A percentile compares a stretch with the other conserved stretches of the same genome.
phyloP scores from a whole-genome alignment of 2,888 invertebrate genomes.

The Gastrophysa polygoni region DNA sequence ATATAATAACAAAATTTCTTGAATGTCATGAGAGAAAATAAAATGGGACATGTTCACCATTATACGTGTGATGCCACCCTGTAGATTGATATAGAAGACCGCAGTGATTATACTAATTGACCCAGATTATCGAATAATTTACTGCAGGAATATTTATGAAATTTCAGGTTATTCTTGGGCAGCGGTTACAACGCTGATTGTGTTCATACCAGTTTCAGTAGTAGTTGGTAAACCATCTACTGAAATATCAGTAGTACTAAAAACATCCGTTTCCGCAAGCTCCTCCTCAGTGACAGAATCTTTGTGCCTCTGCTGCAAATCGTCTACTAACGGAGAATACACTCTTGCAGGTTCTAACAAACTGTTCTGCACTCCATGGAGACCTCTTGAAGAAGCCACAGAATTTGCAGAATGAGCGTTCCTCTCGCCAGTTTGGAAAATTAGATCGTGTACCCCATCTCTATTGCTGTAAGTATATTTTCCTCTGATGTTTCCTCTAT shows the following conservation, averaged over 20 bases:
- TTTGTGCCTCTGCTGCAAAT: background rate
- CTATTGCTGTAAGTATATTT: constrained; percentile 38
- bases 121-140: too few species aligned
- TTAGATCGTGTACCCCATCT: constrained; percentile 40
- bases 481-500: constrained; percentile 32
- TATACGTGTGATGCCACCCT: too few species aligned
- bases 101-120: too few species aligned
- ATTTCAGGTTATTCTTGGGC: too few species aligned
- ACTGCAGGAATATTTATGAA: too few species aligned
- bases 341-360: background rate
- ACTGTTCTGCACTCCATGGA: background rate
- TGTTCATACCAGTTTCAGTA: background rate
- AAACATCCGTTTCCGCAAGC: background rate
- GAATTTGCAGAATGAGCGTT: background rate
- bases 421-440: constrained; percentile 44
- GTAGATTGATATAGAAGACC: too few species aligned
- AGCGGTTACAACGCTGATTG: background rate
- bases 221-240: background rate
- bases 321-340: background rate
- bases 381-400: background rate
- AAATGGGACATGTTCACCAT: too few species aligned
- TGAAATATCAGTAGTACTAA: constrained; percentile 3
- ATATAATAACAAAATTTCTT: too few species aligned
- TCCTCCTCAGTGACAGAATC: too few species aligned
- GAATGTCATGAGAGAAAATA: too few species aligned